Conservation (phyloP, 1,140 invertebrate genomes). For the Ceratina australensis region DNA sequence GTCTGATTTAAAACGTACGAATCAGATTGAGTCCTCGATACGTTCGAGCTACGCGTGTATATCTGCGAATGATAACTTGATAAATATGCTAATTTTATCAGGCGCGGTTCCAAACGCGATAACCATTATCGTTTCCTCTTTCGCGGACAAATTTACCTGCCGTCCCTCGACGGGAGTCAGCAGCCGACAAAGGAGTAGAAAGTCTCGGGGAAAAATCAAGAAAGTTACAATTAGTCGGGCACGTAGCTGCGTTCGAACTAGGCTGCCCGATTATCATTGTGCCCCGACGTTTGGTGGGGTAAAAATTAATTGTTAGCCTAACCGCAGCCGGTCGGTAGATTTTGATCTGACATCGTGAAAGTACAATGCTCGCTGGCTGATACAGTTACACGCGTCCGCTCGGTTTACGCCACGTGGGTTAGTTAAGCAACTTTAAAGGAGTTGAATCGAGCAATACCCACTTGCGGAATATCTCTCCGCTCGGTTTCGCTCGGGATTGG, state of each 20-base stretch:
- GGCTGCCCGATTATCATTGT: slow-evolving; percentile 27
- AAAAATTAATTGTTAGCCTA: slow-evolving; percentile 48
- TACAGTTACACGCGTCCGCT: slow-evolving; percentile 41
- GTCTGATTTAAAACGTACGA: too few species aligned
- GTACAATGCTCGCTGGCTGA: slow-evolving; percentile 42
- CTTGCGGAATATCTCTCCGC: not conserved
- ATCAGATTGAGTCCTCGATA: slow-evolving; percentile 42
- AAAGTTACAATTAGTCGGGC: too few species aligned
- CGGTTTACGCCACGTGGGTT: slow-evolving; percentile 30
- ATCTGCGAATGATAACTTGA: slow-evolving; percentile 47
- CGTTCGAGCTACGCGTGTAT: slow-evolving; percentile 1
- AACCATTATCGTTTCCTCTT: slow-evolving; percentile 17
- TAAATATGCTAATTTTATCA: slow-evolving; percentile 64
- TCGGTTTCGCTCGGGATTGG: not conserved
- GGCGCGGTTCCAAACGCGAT: slow-evolving; percentile 31
- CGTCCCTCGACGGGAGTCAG: too few species aligned
- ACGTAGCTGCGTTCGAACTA: slow-evolving; percentile 9
- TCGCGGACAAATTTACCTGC: not conserved
- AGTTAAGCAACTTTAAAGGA: slow-evolving; percentile 31
- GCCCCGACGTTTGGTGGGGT: not conserved
- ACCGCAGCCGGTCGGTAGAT: slow-evolving; percentile 41
- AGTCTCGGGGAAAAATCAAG: too few species aligned
- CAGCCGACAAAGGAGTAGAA: too few species aligned
- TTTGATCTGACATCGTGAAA: slow-evolving; percentile 51
- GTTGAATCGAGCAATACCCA: slow-evolving; percentile 3